Percentiles rank a stretch among this genome's conserved stretches.
Evolutionary conservation across 2,797 vertebrate species (phyloP).

Genomic region (Forpus xanthops): DNA sequence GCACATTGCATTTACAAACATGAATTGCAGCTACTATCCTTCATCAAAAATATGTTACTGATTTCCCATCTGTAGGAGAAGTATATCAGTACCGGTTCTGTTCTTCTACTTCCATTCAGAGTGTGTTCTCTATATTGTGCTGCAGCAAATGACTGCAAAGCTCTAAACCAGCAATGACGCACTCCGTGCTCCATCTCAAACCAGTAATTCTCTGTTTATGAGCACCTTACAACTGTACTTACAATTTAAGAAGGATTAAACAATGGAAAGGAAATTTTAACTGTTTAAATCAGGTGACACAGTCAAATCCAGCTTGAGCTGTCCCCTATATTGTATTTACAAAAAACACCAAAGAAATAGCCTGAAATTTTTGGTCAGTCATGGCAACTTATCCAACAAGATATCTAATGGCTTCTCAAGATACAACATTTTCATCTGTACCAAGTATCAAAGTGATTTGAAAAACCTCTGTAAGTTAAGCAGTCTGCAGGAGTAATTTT

Average conservation of each 20-base stretch:
- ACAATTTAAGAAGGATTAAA: neutral
- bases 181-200: neutral
- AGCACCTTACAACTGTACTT: neutral
- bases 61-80: conserved; percentile 7
- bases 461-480: neutral
- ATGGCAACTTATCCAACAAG: neutral
- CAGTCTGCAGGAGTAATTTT: neutral
- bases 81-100: neutral
- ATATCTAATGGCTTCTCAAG: neutral
- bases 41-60: neutral
- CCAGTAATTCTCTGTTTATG: neutral
- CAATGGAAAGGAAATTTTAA: neutral
- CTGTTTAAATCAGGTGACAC: neutral
- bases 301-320: neutral
- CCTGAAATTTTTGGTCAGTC: neutral
- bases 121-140: neutral
- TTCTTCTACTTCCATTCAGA: neutral
- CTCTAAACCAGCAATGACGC: neutral
- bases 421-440: neutral
- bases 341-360: neutral
- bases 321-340: neutral
- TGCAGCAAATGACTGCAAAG: neutral
- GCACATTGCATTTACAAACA: neutral
- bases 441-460: neutral
- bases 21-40: neutral